Conservation (phyloP, 2,797 vertebrate genomes). For the Pangasius sanitwongsei region DNA sequence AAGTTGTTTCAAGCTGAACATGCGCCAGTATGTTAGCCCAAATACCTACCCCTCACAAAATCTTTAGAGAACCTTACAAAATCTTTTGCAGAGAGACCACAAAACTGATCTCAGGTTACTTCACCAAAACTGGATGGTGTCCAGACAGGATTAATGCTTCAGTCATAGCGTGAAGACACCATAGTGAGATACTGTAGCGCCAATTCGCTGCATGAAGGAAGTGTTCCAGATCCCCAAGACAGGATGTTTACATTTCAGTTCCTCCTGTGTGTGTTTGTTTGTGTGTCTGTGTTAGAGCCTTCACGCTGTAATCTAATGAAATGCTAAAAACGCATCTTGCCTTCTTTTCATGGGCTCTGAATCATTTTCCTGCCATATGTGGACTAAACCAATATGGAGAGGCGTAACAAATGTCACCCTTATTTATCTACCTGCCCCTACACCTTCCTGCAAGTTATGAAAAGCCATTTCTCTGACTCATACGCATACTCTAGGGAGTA, state of each 20-base stretch:
- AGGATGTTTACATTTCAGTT: conserved; percentile 58
- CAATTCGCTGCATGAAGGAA: conserved; percentile 50
- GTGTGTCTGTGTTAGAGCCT: conserved; percentile 41
- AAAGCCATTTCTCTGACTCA: conserved; percentile 31
- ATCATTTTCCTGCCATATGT: conserved; percentile 48
- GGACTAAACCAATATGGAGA: conserved; percentile 38
- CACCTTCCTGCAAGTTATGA: conserved; percentile 41
- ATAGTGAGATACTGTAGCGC: conserved; percentile 38
- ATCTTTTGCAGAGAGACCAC: conserved; percentile 2
- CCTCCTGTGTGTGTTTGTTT: conserved; percentile 48
- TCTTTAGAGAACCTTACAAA: conserved; percentile 1
- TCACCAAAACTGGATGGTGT: conserved; percentile 13
- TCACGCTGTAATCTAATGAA: conserved; percentile 48
- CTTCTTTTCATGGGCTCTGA: conserved; percentile 31
- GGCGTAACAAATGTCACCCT: conserved; percentile 47
- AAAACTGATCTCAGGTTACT: conserved; percentile 16
- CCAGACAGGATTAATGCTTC: conserved; percentile 37
- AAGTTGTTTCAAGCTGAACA: conserved; percentile 17
- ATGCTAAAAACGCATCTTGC: conserved; percentile 45
- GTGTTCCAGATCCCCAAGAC: conserved; percentile 48
- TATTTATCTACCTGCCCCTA: conserved; percentile 46
- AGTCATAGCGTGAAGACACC: conserved; percentile 39
- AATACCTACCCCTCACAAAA: conserved; percentile 9
- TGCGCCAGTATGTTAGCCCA: background rate
- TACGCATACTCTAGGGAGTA: conserved; percentile 10